These are phyloP conservation scores for Corythucha ciliata DNA, from an alignment of 2,888 invertebrate genomes.

Conservation along the genomic window DNA sequence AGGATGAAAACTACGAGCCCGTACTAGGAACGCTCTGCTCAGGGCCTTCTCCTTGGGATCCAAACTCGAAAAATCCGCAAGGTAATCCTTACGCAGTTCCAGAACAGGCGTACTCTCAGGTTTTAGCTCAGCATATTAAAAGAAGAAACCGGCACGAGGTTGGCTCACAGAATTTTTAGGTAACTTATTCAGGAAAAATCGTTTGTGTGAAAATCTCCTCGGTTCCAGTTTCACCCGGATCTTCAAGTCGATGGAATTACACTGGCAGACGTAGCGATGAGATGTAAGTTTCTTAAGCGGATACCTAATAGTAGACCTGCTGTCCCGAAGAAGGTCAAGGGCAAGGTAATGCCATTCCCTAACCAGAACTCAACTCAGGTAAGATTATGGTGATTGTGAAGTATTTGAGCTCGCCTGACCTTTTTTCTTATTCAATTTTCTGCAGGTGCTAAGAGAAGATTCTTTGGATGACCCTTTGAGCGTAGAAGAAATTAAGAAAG, in stretches of 20 bases:
- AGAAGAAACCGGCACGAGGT: slow-evolving; percentile 62
- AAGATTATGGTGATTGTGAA: too few species aligned
- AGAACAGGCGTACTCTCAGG: slow-evolving; percentile 58
- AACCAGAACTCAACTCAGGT: too few species aligned
- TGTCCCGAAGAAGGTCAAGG: slow-evolving; percentile 20
- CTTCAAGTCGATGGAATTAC: slow-evolving; percentile 66
- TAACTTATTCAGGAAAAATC: slow-evolving; percentile 4
- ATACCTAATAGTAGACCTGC: slow-evolving; percentile 3
- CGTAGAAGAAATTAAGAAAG: slow-evolving; percentile 30
- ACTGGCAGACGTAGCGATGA: slow-evolving; percentile 52
- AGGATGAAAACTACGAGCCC: slow-evolving; percentile 37
- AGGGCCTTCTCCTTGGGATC: slow-evolving; percentile 28
- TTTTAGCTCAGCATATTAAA: slow-evolving; percentile 60
- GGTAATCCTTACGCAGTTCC: slow-evolving; percentile 45
- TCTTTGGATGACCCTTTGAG: too few species aligned
- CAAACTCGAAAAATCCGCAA: slow-evolving; percentile 35
- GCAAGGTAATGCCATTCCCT: too few species aligned
- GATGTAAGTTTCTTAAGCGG: slow-evolving; percentile 31
- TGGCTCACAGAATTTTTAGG: slow-evolving; percentile 34
- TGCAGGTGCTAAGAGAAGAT: not conserved
- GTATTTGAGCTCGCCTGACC: too few species aligned
- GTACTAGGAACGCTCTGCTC: slow-evolving; percentile 26
- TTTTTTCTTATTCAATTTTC: slow-evolving; percentile 1
- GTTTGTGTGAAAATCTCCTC: not conserved
- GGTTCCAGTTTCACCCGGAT: slow-evolving; percentile 57